Evolutionary conservation across 64 coral and sea anemone species (phyloP), one percentile per base, ranked within the genome.

Genomic region (Cladopsammia gracilis): DNA sequence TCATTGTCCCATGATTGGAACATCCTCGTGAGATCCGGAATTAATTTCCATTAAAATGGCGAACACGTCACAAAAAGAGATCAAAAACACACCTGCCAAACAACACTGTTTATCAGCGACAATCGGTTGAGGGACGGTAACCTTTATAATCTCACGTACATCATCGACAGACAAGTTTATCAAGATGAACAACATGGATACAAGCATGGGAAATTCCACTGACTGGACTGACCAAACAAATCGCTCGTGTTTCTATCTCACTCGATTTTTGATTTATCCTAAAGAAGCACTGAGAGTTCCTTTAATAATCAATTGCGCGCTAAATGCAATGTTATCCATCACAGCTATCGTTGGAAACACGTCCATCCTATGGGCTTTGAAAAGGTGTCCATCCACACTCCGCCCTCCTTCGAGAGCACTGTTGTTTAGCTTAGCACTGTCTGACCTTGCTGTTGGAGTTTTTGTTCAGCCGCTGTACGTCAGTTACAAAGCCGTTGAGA

Each of bases 341-440:
- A 82, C 7, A 64, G 78, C 78, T 5, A 64, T 82, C 59, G 57
- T 46, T 45, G 78, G 78, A 64, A 82, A 82, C 44, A 20, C 58
- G 18, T 62, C 58, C 13, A 82, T 82, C 18, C 58, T 82, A 23
- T 82, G 78, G 78, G 78, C 78, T 60, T 43, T 82, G 13, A 82
- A 7, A 3, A 62, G 59, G 8, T 64, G 58, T 19, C 64, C 78
- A 10, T 64, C 58, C 3, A 47, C 78, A 18, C 78, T 82, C 59
- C 78, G 78, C 26, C 19, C 78, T n/a, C 78, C 58, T 20, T 64
- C 78, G 9, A 82, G 64, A 45, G 78, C 78, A 46, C 78, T 82
- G 2, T 60, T 82, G 18, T 62, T 25, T 25, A 82, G 59, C 59
- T 34, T 82, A 19, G 25, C 78, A 10, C 16, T 82, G 16, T 82